These are phyloP conservation scores for Caracal caracal DNA, from an alignment of 2,113 vertebrate species.

Conservation along the genomic window DNA sequence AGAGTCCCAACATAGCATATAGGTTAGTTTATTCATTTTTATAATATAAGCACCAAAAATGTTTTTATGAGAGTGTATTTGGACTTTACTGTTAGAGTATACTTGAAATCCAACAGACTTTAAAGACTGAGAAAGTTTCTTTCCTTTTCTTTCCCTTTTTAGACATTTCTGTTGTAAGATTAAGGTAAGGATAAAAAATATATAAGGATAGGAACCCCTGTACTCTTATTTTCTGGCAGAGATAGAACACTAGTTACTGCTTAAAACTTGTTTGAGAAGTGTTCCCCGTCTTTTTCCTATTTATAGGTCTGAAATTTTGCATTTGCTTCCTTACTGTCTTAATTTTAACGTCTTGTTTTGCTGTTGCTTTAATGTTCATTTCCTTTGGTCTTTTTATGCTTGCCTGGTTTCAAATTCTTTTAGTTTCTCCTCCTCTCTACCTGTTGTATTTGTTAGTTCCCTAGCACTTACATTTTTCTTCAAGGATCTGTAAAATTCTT, in stretches of 20 bases:
- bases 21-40: background rate
- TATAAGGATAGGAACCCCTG: background rate
- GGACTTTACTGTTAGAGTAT: background rate
- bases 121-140: background rate
- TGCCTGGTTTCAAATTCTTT: background rate
- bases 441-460: background rate
- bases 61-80: background rate
- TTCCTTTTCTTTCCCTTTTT: background rate
- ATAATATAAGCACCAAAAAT: background rate
- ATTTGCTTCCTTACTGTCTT: background rate
- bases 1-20: background rate
- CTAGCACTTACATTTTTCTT: conserved; percentile 24
- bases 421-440: background rate
- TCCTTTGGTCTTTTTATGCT: background rate
- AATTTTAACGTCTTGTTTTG: background rate
- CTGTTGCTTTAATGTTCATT: background rate
- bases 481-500: background rate
- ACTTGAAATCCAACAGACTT: conserved; percentile 18
- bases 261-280: conserved; percentile 35
- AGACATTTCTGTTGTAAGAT: conserved; percentile 35
- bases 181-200: background rate
- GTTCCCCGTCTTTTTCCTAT: background rate
- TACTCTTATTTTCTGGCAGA: background rate
- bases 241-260: background rate
- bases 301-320: background rate